Evolutionary conservation across 2,888 invertebrate genomes (phyloP).

Genomic region (Gandaritis pyraliata): DNA sequence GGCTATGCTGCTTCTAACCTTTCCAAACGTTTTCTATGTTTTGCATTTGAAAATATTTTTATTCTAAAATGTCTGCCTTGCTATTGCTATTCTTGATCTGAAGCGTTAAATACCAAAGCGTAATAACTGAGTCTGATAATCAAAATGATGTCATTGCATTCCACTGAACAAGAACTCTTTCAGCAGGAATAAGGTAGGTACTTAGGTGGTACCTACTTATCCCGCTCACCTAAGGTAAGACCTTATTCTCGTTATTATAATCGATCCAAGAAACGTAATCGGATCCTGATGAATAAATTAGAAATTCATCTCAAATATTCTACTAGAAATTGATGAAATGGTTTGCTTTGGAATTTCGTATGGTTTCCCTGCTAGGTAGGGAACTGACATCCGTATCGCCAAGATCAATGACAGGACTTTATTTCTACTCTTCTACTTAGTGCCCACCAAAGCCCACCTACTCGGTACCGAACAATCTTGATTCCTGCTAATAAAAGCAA

Average conservation of each 20-base stretch:
- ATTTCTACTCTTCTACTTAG: not conserved
- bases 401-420: not conserved
- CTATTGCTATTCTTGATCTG: too few relatives aligned
- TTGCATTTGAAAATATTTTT: too few relatives aligned
- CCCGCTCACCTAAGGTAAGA: not conserved
- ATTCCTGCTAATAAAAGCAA: not conserved
- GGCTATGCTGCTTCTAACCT: too few relatives aligned
- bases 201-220: not conserved
- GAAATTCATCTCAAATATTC: constrained; percentile 5
- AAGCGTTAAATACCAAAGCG: too few relatives aligned
- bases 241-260: constrained; percentile 13
- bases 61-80: too few relatives aligned
- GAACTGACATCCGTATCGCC: not conserved
- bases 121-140: not conserved
- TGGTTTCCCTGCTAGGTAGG: not conserved
- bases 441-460: too few relatives aligned
- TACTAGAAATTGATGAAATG: not conserved
- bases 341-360: not conserved
- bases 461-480: too few relatives aligned
- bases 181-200: constrained; percentile 1
- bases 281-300: constrained; percentile 9
- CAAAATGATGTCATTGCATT: constrained; percentile 27
- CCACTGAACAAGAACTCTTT: constrained; percentile 26
- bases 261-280: constrained; percentile 5
- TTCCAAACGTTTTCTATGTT: too few relatives aligned